Percentiles rank a stretch among this genome's conserved stretches.
Conservation (phyloP, 2,797 vertebrate species). For the Brotula barbata region DNA sequence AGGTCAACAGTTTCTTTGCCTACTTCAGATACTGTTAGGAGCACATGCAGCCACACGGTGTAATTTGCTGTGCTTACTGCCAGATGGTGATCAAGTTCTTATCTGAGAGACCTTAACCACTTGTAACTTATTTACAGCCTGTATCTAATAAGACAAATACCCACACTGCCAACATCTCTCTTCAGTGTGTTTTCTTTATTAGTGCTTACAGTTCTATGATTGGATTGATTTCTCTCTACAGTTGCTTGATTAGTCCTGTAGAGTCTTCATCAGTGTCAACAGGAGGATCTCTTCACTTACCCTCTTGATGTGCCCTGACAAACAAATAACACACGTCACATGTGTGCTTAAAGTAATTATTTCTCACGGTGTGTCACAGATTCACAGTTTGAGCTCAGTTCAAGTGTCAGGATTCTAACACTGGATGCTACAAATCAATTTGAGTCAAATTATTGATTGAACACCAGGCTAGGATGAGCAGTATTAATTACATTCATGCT, state of each 20-base stretch:
- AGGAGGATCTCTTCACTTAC: neutral
- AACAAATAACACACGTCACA: neutral
- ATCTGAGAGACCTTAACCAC: conserved; percentile 48
- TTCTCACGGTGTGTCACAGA: neutral
- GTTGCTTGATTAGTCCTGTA: neutral
- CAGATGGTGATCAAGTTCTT: conserved; percentile 38
- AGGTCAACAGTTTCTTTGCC: conserved; percentile 60
- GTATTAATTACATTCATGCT: too few relatives aligned
- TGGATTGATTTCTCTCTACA: conserved; percentile 6
- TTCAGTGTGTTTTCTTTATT: conserved; percentile 6
- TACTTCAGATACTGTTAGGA: conserved; percentile 18
- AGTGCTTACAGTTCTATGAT: conserved; percentile 4
- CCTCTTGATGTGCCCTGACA: neutral
- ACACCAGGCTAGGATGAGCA: too few relatives aligned
- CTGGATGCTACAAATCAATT: too few relatives aligned
- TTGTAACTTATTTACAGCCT: conserved; percentile 69
- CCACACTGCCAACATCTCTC: conserved; percentile 9
- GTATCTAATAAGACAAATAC: conserved; percentile 47
- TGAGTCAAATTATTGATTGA: too few relatives aligned
- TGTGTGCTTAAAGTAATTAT: neutral
- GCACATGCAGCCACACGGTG: conserved; percentile 10
- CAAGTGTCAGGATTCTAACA: too few relatives aligned
- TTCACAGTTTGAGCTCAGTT: neutral
- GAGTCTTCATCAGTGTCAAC: neutral
- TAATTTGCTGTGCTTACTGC: conserved; percentile 3